A percentile compares a stretch with the other conserved stretches of the same genome.
phyloP scores from a whole-genome alignment of 1,140 invertebrate genomes.

The Pristionchus pacificus region DNA sequence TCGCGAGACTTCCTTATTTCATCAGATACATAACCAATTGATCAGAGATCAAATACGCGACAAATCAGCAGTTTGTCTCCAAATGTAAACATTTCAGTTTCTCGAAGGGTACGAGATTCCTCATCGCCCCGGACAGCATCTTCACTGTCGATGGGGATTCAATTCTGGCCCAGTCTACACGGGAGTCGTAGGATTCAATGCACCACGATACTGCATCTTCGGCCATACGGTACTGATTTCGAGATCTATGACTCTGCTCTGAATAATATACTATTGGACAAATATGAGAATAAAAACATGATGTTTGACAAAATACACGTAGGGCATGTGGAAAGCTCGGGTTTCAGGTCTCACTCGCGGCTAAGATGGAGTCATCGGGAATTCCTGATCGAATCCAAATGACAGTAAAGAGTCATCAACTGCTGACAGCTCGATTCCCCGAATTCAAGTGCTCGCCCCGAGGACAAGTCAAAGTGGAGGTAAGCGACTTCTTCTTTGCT shows the following conservation, averaged over 20 bases:
- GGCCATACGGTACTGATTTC: slow-evolving; percentile 19
- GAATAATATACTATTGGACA: too few species aligned
- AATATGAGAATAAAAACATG: too few species aligned
- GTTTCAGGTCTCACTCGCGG: slow-evolving; percentile 27
- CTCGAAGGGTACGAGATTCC: slow-evolving; percentile 33
- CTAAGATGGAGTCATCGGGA: slow-evolving; percentile 34
- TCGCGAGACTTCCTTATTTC: background rate
- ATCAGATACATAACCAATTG: too few species aligned
- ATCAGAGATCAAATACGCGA: too few species aligned
- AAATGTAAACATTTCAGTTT: slow-evolving; percentile 27
- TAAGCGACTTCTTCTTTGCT: background rate
- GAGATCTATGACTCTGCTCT: too few species aligned
- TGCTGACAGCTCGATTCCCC: slow-evolving; percentile 23
- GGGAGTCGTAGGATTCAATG: slow-evolving; percentile 28
- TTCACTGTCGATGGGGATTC: slow-evolving; percentile 39
- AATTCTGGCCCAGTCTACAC: slow-evolving; percentile 32
- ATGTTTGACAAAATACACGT: too few species aligned
- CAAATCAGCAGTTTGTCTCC: too few species aligned
- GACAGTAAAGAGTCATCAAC: slow-evolving; percentile 27
- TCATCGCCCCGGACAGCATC: slow-evolving; percentile 26
- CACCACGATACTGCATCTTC: slow-evolving; percentile 32
- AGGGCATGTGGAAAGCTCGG: too few species aligned
- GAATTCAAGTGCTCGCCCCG: slow-evolving; percentile 18
- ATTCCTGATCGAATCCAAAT: slow-evolving; percentile 32
- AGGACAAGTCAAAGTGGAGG: slow-evolving; percentile 22